Evolutionary conservation across 64 coral and sea anemone species (phyloP).

Genomic region (Porites lutea): DNA sequence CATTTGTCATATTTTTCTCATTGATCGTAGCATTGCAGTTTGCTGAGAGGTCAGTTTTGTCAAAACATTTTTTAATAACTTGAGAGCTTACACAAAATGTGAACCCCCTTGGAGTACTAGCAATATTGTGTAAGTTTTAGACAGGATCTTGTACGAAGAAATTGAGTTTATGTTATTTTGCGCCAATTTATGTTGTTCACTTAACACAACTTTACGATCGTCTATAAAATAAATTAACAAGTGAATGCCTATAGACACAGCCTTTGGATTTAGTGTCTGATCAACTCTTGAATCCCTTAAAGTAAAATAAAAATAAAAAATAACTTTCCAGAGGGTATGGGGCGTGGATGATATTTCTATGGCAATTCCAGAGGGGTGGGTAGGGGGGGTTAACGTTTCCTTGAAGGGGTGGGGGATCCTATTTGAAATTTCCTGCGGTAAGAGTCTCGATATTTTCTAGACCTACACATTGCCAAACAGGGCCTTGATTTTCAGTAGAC

Average conservation of each 20-base stretch:
- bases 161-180: neutral
- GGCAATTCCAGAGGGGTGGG: no score
- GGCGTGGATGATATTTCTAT: no score
- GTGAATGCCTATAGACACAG: no score
- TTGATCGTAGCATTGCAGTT: slow-evolving; percentile 25
- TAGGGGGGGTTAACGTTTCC: no score
- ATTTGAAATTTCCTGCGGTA: no score
- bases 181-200: neutral
- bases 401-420: no score
- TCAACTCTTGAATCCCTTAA: no score
- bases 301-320: no score
- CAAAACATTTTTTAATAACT: neutral
- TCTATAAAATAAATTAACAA: neutral
- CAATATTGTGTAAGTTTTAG: slow-evolving; percentile 16
- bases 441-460: no score
- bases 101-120: slow-evolving; percentile 19
- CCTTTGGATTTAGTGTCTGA: no score
- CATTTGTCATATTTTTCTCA: slow-evolving; percentile 6
- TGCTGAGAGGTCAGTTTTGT: slow-evolving; percentile 22
- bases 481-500: slow-evolving; percentile 35
- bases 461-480: neutral
- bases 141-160: slow-evolving; percentile 1
- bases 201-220: slow-evolving; percentile 9
- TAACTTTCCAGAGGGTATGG: no score
- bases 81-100: neutral